Conservation (phyloP, 2,797 vertebrate species). For the Lateolabrax maculatus region DNA sequence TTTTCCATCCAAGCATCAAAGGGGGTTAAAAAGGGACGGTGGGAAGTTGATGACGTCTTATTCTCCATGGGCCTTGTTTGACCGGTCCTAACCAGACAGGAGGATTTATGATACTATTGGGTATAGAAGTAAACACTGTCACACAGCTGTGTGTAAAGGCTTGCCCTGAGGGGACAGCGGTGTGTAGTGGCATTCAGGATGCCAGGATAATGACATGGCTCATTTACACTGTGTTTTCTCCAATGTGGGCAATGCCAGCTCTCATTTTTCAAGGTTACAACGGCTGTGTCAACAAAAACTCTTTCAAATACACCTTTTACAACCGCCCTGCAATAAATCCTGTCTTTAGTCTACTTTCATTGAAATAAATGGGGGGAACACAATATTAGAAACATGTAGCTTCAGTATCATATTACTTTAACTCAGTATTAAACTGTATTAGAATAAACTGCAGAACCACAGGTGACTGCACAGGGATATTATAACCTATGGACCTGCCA, state of each 20-base stretch:
- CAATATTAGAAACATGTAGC: not conserved
- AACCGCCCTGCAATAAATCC: not conserved
- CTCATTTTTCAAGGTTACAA: slow-evolving; percentile 31
- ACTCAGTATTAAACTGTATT: not conserved
- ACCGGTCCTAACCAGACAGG: slow-evolving; percentile 27
- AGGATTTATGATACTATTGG: slow-evolving; percentile 19
- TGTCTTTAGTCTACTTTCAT: not conserved
- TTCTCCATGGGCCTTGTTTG: slow-evolving; percentile 12
- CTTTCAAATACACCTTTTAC: not conserved
- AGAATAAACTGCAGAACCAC: too few relatives aligned
- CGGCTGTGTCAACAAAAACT: not conserved
- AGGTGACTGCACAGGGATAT: too few relatives aligned
- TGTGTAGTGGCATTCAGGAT: slow-evolving; percentile 17
- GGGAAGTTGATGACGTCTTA: slow-evolving; percentile 35
- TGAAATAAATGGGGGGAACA: not conserved
- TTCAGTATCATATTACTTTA: not conserved
- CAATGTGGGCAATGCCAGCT: not conserved
- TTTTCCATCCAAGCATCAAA: slow-evolving; percentile 27
- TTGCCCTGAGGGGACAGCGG: slow-evolving; percentile 26
- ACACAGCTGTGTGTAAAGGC: slow-evolving; percentile 19
- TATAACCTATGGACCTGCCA: not conserved
- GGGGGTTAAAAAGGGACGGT: not conserved
- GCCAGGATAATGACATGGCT: slow-evolving; percentile 33
- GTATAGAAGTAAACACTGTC: slow-evolving; percentile 29
- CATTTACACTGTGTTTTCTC: slow-evolving; percentile 40